These are phyloP conservation scores for Plutella xylostella DNA, from an alignment of 2,888 invertebrate genomes.

Conservation along the genomic window DNA sequence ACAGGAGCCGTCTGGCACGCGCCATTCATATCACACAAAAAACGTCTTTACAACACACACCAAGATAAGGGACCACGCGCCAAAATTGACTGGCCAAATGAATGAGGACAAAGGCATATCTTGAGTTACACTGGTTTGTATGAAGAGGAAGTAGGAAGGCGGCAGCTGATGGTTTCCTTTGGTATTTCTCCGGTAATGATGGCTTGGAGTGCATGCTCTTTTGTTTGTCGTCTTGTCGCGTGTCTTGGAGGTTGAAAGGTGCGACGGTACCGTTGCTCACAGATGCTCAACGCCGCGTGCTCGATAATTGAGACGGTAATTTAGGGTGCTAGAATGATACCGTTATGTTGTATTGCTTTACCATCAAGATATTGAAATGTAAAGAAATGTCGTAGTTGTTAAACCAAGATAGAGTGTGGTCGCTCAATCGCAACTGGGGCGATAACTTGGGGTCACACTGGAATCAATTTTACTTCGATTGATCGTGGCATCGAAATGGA, in stretches of 20 bases:
- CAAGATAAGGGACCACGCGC: slow-evolving; percentile 65
- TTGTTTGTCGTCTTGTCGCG: background rate
- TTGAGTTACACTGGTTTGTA: slow-evolving; percentile 48
- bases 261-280: slow-evolving; percentile 42
- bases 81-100: slow-evolving; percentile 57
- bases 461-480: too few species aligned
- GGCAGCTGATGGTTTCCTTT: slow-evolving; percentile 61
- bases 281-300: background rate
- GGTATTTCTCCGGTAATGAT: slow-evolving; percentile 28
- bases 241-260: slow-evolving; percentile 48
- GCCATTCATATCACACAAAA: slow-evolving; percentile 3
- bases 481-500: too few species aligned
- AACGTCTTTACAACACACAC: slow-evolving; percentile 3
- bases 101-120: slow-evolving; percentile 55
- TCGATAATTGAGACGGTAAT: too few species aligned
- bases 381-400: too few species aligned
- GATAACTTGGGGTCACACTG: too few species aligned
- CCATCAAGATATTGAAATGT: too few species aligned
- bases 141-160: slow-evolving; percentile 62
- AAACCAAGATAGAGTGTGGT: too few species aligned
- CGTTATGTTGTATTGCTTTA: too few species aligned
- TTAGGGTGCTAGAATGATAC: too few species aligned
- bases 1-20: slow-evolving; percentile 9
- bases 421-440: too few species aligned
- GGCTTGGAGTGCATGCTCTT: slow-evolving; percentile 2